Conservation (phyloP, 2,888 invertebrate species). For the Acronicta leporina region DNA sequence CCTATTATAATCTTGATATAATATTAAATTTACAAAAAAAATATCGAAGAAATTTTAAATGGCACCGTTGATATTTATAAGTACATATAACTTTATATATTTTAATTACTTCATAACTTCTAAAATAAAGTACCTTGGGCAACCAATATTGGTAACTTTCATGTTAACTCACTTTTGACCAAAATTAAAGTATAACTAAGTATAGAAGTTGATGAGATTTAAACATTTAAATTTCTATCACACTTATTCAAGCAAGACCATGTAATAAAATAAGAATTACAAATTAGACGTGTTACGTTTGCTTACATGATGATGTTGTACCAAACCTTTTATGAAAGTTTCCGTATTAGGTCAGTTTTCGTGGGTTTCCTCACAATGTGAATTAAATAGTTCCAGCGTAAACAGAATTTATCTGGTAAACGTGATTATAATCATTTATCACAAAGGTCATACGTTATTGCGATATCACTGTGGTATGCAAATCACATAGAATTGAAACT, state of each 20-base stretch:
- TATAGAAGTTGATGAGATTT: conserved; percentile 18
- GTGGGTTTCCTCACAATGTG: conserved; percentile 30
- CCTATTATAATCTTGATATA: conserved; percentile 38
- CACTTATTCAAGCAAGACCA: conserved; percentile 33
- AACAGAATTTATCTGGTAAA: conserved; percentile 26
- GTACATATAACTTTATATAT: conserved; percentile 24
- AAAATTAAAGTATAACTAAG: conserved; percentile 15
- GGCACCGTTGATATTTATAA: conserved; percentile 42
- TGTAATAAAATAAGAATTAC: conserved; percentile 34
- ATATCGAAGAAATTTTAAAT: conserved; percentile 36
- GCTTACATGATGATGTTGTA: conserved; percentile 32
- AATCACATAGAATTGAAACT: conserved; percentile 25
- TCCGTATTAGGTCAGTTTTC: conserved; percentile 28
- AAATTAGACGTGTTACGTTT: conserved; percentile 31
- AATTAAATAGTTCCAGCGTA: conserved; percentile 30
- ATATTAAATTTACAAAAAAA: conserved; percentile 15
- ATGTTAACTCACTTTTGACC: conserved; percentile 21
- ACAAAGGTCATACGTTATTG: conserved; percentile 21
- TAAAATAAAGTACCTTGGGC: conserved; percentile 19
- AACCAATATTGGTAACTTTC: conserved; percentile 40
- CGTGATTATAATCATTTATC: conserved; percentile 33
- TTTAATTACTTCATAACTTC: too few species aligned
- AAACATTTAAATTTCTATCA: conserved; percentile 10
- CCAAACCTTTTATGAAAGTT: conserved; percentile 38
- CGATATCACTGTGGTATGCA: conserved; percentile 20